phyloP scores from a whole-genome alignment of 2,888 invertebrate species.

The Netelia melanura region DNA sequence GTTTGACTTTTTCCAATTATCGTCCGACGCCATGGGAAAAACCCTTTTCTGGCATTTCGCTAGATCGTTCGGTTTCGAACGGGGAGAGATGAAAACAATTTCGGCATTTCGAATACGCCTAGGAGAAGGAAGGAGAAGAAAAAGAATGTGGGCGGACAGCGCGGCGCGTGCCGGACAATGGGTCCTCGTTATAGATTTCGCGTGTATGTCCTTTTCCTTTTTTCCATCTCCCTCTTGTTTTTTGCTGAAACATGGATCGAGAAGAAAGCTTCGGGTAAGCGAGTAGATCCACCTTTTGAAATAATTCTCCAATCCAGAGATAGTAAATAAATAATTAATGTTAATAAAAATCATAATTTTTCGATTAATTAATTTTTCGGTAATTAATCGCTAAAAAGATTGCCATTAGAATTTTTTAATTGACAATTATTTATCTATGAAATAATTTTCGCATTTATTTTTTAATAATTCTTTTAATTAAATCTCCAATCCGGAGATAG shows the following conservation, averaged over 20 bases:
- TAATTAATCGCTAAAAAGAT: neutral
- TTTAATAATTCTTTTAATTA: neutral
- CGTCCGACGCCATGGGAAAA: slow-evolving; percentile 32
- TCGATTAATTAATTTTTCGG: too few relatives aligned
- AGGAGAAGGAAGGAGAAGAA: slow-evolving; percentile 49
- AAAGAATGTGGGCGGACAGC: slow-evolving; percentile 78
- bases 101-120: slow-evolving; percentile 33
- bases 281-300: neutral
- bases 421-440: neutral
- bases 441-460: neutral
- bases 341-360: neutral
- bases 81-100: slow-evolving; percentile 14
- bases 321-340: neutral
- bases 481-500: too few relatives aligned
- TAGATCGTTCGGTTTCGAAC: slow-evolving; percentile 21
- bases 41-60: slow-evolving; percentile 53
- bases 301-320: neutral
- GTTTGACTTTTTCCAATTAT: slow-evolving; percentile 24
- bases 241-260: slow-evolving; percentile 28
- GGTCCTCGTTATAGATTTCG: slow-evolving; percentile 77
- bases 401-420: neutral
- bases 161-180: slow-evolving; percentile 78
- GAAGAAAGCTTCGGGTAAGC: slow-evolving; percentile 15
- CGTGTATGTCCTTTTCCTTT: slow-evolving; percentile 60
- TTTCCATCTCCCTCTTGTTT: slow-evolving; percentile 35